These are phyloP conservation scores for Thyatira batis DNA, from an alignment of 2,888 invertebrate species.

Conservation along the genomic window DNA sequence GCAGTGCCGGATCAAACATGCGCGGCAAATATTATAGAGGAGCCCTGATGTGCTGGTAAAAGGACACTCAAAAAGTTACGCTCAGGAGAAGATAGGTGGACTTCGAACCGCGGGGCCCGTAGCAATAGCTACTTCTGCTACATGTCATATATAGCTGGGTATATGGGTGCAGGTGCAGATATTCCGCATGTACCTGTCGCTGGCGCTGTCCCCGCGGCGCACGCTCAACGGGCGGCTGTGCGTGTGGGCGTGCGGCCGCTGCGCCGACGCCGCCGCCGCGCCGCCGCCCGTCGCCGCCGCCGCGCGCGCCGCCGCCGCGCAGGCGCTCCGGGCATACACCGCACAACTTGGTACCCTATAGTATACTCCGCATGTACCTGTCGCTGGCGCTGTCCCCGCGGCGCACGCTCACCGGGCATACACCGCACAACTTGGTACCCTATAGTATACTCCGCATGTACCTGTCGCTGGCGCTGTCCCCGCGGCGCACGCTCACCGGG, in stretches of 20 bases:
- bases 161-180: slow-evolving; percentile 78
- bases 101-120: too few species aligned
- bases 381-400: slow-evolving; percentile 94
- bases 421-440: too few species aligned
- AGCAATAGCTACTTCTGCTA: too few species aligned
- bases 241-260: slow-evolving; percentile 92
- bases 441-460: slow-evolving; percentile 90
- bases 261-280: slow-evolving; percentile 90
- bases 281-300: slow-evolving; percentile 92
- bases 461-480: slow-evolving; percentile 94
- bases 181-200: slow-evolving; percentile 89
- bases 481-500: slow-evolving; percentile 93
- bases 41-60: too few species aligned
- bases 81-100: too few species aligned
- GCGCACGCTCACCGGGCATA: slow-evolving; percentile 95
- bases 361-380: slow-evolving; percentile 88
- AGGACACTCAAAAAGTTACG: too few species aligned
- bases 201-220: slow-evolving; percentile 94
- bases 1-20: too few species aligned
- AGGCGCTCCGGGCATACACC: slow-evolving; percentile 92
- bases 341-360: slow-evolving; percentile 89
- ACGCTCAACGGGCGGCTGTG: slow-evolving; percentile 94
- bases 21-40: too few species aligned
- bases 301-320: slow-evolving; percentile 94
- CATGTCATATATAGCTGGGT: too few species aligned